Evolutionary conservation across 1,140 invertebrate species (phyloP), one percentile per base, ranked within the genome.

Genomic region (Tetraneura akinire): DNA sequence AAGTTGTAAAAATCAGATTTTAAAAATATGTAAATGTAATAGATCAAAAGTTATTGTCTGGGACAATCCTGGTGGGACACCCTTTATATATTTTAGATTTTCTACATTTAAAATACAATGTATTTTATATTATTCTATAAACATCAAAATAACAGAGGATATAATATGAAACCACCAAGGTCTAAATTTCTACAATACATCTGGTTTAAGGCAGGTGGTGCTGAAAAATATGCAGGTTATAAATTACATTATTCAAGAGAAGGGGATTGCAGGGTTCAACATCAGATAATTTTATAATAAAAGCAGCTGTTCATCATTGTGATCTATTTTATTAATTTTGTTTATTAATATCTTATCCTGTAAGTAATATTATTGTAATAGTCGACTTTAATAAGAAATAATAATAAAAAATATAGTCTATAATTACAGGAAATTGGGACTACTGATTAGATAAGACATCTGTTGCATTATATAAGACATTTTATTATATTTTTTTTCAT

Each of bases 141-240:
- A 37, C 32, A 37, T 37, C 32, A 37, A 37, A 62, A 62, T 26
- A 51, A 68, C 37, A 13, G 11, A 47, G 26, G 47, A 71, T 26
- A 71, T n/a, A 71, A 71, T n/a, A 32, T 49, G n/a, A n/a, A n/a
- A n/a, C n/a, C n/a, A n/a, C n/a, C n/a, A n/a, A n/a, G n/a, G n/a
- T n/a, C n/a, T n/a, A n/a, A 49, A 23, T 14, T 18, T 13, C 13
- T 57, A 55, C 14, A 26, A 45, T 21, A 53, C 71, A 74, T 74
- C 71, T 74, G 71, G 47, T n/a, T n/a, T 21, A 42, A 45, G 37
- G 55, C 74, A 78, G 74, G 74, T 78, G 74, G 53, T 45, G 8
- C 37, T 60, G 53, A 21, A n/a, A 57, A 60, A 62, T 45, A 78
- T 26, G 37, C 37, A 78, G 74, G 74, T 62, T 78, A 55, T 76